These are phyloP conservation scores for Octopus sinensis DNA, from an alignment of 1,140 invertebrate genomes.

Conservation along the genomic window DNA sequence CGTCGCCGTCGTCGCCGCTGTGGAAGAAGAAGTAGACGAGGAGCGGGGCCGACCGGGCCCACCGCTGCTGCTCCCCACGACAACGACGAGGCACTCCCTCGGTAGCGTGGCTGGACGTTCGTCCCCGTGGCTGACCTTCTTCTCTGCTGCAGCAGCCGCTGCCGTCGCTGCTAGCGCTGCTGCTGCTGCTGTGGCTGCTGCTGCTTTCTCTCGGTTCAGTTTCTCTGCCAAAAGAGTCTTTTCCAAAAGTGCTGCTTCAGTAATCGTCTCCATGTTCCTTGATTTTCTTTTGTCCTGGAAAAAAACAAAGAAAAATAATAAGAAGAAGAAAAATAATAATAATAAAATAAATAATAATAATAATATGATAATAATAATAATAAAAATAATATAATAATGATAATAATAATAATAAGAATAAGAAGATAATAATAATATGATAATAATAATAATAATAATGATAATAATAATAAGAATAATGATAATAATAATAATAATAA, in stretches of 20 bases:
- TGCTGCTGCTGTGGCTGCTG: too few species aligned
- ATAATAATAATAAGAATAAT: too few species aligned
- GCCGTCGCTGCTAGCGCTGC: too few species aligned
- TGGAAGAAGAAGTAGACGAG: background rate
- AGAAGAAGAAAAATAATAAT: background rate
- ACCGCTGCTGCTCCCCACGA: background rate
- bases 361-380: too few species aligned
- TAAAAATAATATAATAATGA: too few species aligned
- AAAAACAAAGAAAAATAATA: slow-evolving; percentile 11
- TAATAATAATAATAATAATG: too few species aligned
- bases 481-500: too few species aligned
- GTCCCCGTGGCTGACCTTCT: background rate
- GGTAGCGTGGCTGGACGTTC: background rate
- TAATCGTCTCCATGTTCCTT: slow-evolving; percentile 55
- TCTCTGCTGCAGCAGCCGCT: background rate
- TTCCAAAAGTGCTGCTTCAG: slow-evolving; percentile 43
- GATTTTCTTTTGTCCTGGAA: slow-evolving; percentile 51
- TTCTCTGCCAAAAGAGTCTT: background rate
- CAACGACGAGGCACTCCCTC: background rate
- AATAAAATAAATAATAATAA: background rate
- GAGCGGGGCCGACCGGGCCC: background rate
- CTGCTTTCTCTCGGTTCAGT: background rate
- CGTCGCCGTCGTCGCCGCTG: background rate
- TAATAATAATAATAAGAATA: too few species aligned
- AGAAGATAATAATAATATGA: too few species aligned